Conservation (phyloP, 2,888 invertebrate species). For the Pteria penguin region DNA sequence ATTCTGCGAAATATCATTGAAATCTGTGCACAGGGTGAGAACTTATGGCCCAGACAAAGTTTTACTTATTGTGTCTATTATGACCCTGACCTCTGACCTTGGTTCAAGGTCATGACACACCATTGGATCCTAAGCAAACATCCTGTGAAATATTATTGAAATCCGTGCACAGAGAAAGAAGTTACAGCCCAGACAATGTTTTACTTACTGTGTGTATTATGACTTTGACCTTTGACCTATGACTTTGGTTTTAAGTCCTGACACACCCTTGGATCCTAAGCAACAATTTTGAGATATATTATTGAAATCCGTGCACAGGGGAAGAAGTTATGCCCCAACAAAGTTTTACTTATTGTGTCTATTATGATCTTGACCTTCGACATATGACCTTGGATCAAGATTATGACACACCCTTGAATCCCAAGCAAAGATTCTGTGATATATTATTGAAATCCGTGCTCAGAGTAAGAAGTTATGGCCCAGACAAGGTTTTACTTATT, state of each 20-base stretch:
- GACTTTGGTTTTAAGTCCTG: no score
- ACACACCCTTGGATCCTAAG: no score
- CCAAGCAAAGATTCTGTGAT: background rate
- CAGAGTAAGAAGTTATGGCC: background rate
- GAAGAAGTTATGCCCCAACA: no score
- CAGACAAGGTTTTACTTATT: background rate
- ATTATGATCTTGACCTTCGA: no score
- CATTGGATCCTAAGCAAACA: background rate
- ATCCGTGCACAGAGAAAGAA: background rate
- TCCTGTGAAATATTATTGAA: background rate
- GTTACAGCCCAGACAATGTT: background rate
- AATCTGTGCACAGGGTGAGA: background rate
- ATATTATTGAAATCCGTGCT: background rate
- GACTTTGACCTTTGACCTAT: no score
- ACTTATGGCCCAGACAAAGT: background rate
- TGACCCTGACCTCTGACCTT: background rate
- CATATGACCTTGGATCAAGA: background rate
- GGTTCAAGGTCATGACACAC: background rate
- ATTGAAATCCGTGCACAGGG: no score
- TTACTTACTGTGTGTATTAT: no score
- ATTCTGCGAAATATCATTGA: background rate
- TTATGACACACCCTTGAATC: background rate
- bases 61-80: background rate
- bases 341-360: no score
- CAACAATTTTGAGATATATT: no score